Evolutionary conservation across 2,888 invertebrate species (phyloP).

Genomic region (Teinopalpus imperialis): DNA sequence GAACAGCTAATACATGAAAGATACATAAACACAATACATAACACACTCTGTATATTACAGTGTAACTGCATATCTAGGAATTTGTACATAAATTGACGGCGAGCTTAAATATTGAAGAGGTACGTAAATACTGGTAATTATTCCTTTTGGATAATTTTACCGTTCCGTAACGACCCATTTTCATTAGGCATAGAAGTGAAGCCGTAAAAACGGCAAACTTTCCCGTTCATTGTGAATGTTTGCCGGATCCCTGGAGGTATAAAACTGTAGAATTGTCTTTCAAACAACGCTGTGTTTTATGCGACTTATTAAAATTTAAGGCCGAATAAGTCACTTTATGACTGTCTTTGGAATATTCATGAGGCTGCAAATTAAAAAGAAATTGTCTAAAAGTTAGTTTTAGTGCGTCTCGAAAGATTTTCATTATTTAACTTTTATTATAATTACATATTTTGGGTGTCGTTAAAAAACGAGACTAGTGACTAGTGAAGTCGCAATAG

Average conservation of each 20-base stretch:
- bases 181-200: constrained; percentile 11
- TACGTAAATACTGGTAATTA: constrained; percentile 7
- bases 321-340: constrained; percentile 12
- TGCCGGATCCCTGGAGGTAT: constrained; percentile 14
- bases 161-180: constrained; percentile 13
- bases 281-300: constrained; percentile 15
- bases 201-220: constrained; percentile 17
- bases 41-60: too few species aligned
- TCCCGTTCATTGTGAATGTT: constrained; percentile 17
- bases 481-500: too few species aligned
- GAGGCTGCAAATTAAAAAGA: background rate
- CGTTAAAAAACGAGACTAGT: too few species aligned
- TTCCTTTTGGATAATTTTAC: constrained; percentile 11
- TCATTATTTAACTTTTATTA: too few species aligned
- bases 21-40: too few species aligned
- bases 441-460: too few species aligned
- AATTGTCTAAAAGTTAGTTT: too few species aligned
- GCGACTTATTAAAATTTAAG: constrained; percentile 18
- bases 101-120: too few species aligned
- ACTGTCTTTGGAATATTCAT: constrained; percentile 17
- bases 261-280: constrained; percentile 21
- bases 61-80: too few species aligned
- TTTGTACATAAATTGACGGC: too few species aligned
- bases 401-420: too few species aligned
- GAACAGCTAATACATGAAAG: too few species aligned